These are phyloP conservation scores for Drosophila auraria DNA, from an alignment of 1,140 invertebrate species.

Conservation along the genomic window DNA sequence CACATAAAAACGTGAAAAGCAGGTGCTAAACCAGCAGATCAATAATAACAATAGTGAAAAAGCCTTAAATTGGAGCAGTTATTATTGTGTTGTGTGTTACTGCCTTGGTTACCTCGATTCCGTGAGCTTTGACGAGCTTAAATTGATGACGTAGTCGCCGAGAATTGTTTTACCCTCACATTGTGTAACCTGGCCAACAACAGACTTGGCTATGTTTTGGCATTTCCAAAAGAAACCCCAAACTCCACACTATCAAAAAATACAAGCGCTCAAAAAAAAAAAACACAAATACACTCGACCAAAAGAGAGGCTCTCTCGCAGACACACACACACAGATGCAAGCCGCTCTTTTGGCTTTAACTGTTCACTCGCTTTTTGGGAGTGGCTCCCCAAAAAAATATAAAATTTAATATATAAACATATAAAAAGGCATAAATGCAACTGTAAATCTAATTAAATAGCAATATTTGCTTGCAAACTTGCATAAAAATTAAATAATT, in stretches of 20 bases:
- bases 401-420: constrained; percentile 29
- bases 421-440: constrained; percentile 40
- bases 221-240: constrained; percentile 66
- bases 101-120: constrained; percentile 47
- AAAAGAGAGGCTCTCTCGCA: constrained; percentile 25
- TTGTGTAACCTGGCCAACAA: constrained; percentile 71
- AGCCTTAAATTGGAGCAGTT: constrained; percentile 44
- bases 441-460: constrained; percentile 32
- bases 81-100: constrained; percentile 46
- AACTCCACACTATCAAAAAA: constrained; percentile 41
- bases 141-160: constrained; percentile 72
- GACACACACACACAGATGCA: constrained; percentile 1
- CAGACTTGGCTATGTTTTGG: constrained; percentile 75
- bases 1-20: constrained; percentile 14
- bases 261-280: constrained; percentile 16
- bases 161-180: constrained; percentile 23
- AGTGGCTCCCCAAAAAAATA: constrained; percentile 75
- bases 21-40: constrained; percentile 25
- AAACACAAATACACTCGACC: constrained; percentile 15
- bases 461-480: background rate
- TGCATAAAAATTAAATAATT: background rate
- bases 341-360: constrained; percentile 69
- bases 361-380: constrained; percentile 66
- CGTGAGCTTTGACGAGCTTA: constrained; percentile 36
- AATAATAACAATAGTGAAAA: constrained; percentile 21